Percentiles rank a stretch among this genome's conserved stretches.
These are phyloP conservation scores for Tinea pellionella DNA, from an alignment of 2,888 invertebrate species.

Conservation along the genomic window DNA sequence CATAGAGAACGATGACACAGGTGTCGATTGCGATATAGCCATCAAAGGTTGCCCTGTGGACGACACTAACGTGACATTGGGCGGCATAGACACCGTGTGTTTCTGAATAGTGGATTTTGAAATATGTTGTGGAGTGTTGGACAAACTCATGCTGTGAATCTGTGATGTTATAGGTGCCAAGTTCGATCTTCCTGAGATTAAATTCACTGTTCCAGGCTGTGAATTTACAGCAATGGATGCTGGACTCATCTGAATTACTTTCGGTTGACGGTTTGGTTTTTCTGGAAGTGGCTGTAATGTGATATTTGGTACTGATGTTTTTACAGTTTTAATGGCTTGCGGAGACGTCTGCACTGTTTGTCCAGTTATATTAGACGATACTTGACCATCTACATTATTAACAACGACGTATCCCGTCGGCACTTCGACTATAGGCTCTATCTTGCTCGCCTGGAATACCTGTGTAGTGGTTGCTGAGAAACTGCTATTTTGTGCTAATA, in stretches of 20 bases:
- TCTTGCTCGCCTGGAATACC: conserved; percentile 87
- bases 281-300: conserved; percentile 61
- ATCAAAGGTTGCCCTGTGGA: conserved; percentile 60
- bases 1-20: conserved; percentile 47
- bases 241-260: conserved; percentile 58
- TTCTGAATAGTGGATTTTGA: conserved; percentile 46
- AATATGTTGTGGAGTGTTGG: conserved; percentile 44
- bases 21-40: conserved; percentile 59
- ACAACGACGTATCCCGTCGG: conserved; percentile 78
- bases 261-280: conserved; percentile 50
- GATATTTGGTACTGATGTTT: conserved; percentile 53
- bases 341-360: conserved; percentile 54
- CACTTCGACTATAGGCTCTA: conserved; percentile 83
- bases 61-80: conserved; percentile 55
- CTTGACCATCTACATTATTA: conserved; percentile 68
- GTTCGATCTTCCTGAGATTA: conserved; percentile 47
- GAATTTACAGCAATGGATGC: conserved; percentile 37
- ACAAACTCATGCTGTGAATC: conserved; percentile 54
- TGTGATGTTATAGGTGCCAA: conserved; percentile 64
- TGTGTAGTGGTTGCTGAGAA: conserved; percentile 87
- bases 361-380: conserved; percentile 49
- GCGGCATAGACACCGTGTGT: conserved; percentile 46
- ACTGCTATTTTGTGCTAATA: conserved; percentile 83
- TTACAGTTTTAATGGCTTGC: conserved; percentile 48
- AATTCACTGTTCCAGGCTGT: conserved; percentile 38